Conservation (phyloP, 1,140 invertebrate species). For the Lamellibrachia luymesi region DNA sequence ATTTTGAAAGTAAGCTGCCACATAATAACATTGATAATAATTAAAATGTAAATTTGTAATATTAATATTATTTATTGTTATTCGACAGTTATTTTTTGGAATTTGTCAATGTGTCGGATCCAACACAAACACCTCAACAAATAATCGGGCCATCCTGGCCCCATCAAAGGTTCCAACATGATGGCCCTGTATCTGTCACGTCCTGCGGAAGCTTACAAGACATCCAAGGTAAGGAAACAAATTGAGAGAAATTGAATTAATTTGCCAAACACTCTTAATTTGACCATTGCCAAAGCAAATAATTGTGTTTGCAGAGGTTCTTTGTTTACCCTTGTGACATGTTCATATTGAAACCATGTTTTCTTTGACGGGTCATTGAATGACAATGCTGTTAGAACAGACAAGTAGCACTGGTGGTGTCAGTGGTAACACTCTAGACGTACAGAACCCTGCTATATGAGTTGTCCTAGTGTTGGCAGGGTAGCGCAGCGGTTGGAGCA, state of each 20-base stretch:
- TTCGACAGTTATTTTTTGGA: background rate
- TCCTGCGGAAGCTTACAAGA: background rate
- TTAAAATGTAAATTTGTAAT: background rate
- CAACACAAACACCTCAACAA: background rate
- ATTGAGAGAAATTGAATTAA: background rate
- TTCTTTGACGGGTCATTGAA: background rate
- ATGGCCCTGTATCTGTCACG: background rate
- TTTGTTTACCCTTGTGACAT: background rate
- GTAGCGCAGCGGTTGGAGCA: background rate
- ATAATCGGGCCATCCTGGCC: background rate
- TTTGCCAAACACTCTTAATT: background rate
- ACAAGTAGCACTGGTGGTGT: background rate
- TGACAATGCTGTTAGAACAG: background rate
- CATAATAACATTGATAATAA: too few relatives aligned
- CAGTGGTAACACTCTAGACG: background rate
- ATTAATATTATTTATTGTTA: background rate
- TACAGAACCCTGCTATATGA: background rate
- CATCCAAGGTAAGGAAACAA: background rate
- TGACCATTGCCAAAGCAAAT: background rate
- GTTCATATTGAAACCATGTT: background rate
- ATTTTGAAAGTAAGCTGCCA: too few relatives aligned
- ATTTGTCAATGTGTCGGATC: background rate
- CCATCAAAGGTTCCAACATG: background rate
- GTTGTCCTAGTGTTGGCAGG: background rate
- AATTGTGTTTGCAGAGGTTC: background rate